Base-by-base conservation (phyloP, 2,797 vertebrate species). In the Spizella passerina region DNA sequence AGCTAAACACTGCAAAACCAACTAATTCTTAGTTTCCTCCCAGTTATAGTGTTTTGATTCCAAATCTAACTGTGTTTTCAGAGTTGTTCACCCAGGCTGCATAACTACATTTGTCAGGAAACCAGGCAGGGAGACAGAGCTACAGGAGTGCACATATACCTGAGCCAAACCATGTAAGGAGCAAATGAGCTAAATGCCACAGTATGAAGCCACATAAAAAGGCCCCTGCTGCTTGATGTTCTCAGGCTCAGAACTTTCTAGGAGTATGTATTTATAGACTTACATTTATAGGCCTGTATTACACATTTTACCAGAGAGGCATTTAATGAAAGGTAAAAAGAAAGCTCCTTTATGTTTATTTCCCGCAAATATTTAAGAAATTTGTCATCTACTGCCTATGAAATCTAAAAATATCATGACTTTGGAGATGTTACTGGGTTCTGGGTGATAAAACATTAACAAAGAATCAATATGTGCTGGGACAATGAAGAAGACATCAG, bases 161-260 rank as follows among this genome's bases (percentile, higher is more conserved):
- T 65, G 71, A 78, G 91, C 76, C 88, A 96, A 93, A 76, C 47
- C 43, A 60, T 41, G 12, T 16, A 83, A 91, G 53, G 29, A 92
- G 53, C 49, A 89, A 96, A 91, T 89, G 12, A 95, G 89, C 36
- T 64, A 90, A 92, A 82, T 19, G 75, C 65, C 65, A 55, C 81
- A 85, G 16, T 17, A 81, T 43, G 47, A 87, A 92, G 69, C 92
- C 93, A 96, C 88, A 80, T 93, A 59, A 95, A 96, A 95, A 82
- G 52, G 52, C 39, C 6, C 76, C 79, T 83, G 86, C 82, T 91
- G 88, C 72, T 94, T 65, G 32, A 78, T 90, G 38, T 94, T 91
- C 79, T 83, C 79, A 83, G 88, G 61, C 57, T 93, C 47, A 82
- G 60, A 96, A 81, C 79, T 63, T 93, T 94, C 84, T 89, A 90